These are phyloP conservation scores for Hafferia zeledoni DNA, from an alignment of 2,797 vertebrate species.

Conservation along the genomic window DNA sequence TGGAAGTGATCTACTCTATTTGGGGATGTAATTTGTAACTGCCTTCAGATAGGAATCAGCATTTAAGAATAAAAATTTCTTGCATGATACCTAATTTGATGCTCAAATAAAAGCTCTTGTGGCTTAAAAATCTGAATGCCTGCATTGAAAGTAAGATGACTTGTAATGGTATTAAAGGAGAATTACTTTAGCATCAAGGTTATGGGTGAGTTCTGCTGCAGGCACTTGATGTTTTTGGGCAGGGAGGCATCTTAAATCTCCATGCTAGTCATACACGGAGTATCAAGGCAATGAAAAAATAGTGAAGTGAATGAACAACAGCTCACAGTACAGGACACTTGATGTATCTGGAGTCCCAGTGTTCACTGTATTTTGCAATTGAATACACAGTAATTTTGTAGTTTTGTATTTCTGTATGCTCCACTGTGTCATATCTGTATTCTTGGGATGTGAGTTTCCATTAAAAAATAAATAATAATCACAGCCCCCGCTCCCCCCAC, in stretches of 20 bases:
- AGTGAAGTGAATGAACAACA: conserved; percentile 36
- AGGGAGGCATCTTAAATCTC: conserved; percentile 59
- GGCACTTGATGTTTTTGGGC: not conserved
- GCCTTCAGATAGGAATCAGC: conserved; percentile 1
- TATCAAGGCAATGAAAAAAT: conserved; percentile 48
- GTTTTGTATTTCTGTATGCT: conserved; percentile 63
- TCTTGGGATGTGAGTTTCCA: conserved; percentile 72
- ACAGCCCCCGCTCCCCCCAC: conserved; percentile 62
- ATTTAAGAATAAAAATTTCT: conserved; percentile 7
- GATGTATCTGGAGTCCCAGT: conserved; percentile 23
- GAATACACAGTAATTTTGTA: conserved; percentile 52
- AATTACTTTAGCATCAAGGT: conserved; percentile 29
- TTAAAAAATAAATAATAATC: conserved; percentile 81
- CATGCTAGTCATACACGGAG: conserved; percentile 18
- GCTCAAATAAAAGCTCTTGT: too few species aligned
- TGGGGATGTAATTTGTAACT: conserved; percentile 18
- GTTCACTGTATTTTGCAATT: conserved; percentile 63
- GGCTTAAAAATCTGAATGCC: conserved; percentile 36
- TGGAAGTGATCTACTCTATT: not conserved
- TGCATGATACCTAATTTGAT: not conserved
- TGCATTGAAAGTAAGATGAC: conserved; percentile 28
- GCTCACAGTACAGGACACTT: conserved; percentile 2
- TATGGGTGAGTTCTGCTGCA: conserved; percentile 43
- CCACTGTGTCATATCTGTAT: conserved; percentile 71
- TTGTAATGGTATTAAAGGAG: conserved; percentile 44